phyloP scores from a whole-genome alignment of 2,113 vertebrate species.

The Oxyruncus cristatus region DNA sequence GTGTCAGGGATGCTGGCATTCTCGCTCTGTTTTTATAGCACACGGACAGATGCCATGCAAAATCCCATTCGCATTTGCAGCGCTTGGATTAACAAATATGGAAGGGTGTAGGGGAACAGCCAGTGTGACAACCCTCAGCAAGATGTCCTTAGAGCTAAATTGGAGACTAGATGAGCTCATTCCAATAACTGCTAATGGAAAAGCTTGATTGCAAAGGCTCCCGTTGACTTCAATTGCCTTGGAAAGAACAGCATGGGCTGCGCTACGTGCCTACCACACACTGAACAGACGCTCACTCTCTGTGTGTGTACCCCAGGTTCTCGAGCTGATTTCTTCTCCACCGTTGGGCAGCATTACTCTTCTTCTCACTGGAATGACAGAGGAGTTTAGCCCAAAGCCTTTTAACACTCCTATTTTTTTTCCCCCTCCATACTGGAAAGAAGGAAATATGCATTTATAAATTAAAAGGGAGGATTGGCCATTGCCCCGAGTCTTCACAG shows the following conservation, averaged over 20 bases:
- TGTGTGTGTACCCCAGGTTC: not conserved
- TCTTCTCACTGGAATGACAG: not conserved
- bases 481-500: not conserved
- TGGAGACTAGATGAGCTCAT: conserved; percentile 43
- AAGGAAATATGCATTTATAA: not conserved
- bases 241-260: not conserved
- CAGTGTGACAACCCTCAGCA: not conserved
- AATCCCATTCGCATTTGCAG: not conserved
- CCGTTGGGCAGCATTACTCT: not conserved
- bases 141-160: conserved; percentile 40
- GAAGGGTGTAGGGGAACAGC: conserved; percentile 20
- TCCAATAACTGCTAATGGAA: conserved; percentile 28
- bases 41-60: not conserved
- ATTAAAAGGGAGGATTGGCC: not conserved
- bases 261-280: not conserved
- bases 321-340: not conserved
- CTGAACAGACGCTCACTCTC: not conserved
- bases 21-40: not conserved
- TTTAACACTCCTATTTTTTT: not conserved
- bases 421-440: not conserved
- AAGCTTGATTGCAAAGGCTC: conserved; percentile 27
- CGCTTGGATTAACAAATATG: conserved; percentile 43
- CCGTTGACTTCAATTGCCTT: not conserved
- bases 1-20: not conserved
- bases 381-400: not conserved